Evolutionary conservation across 1,140 invertebrate genomes (phyloP), one percentile per base, ranked within the genome.

Genomic region (Lepidurus apus): DNA sequence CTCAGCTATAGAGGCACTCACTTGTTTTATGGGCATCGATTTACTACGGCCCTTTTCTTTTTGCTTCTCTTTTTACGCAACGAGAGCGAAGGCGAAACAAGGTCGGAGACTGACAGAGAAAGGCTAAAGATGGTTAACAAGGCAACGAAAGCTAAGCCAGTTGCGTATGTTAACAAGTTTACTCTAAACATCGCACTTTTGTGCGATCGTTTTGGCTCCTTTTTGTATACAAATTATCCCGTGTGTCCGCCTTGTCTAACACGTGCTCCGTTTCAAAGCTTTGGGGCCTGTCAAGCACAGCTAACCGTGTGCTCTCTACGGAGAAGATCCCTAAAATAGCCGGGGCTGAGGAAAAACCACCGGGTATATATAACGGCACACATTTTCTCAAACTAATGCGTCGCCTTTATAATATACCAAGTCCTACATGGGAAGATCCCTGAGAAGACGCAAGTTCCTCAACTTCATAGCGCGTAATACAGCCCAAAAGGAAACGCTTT

Each of bases 171-270:
- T 65, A 65, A 65, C 53, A 65, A 65, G 53, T 65, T 65, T 65
- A 65, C 21, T 65, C 53, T 65, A 65, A 65, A 65, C 53, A 65
- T 21, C 21, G 53, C 17, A 65, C 17, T 65, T 65, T 65, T 65
- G 53, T 13, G 17, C 13, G 6, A 65, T 1, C 53, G 53, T 65
- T 65, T 65, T 65, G 53, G 53, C 53, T 65, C 53, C 53, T 65
- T 65, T 65, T n/a, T 65, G 13, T 65, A 65, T 65, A 65, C 53
- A 65, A 65, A 65, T 65, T 65, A 65, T n/a, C 53, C 53, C 53
- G 53, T 65, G 53, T 65, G 53, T 65, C 53, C 53, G 53, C 53
- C 53, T 65, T 65, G 53, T 65, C 53, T 65, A 65, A 65, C 53
- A 65, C 53, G 53, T 65, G 53, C 53, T 65, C 53, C 53, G 53